phyloP scores from a whole-genome alignment of 2,888 invertebrate species.

The Thymelicus lineola region DNA sequence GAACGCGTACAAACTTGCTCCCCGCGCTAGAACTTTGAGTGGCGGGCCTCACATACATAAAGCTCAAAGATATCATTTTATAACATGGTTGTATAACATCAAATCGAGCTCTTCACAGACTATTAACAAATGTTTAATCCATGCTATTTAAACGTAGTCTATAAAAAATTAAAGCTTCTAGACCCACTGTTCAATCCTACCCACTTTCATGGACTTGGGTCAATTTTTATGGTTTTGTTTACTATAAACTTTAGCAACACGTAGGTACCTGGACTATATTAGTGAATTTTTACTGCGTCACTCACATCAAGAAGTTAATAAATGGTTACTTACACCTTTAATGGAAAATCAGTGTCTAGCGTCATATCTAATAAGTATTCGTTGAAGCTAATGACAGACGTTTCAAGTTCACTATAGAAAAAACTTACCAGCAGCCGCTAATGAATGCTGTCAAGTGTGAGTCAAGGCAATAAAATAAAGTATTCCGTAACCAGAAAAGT shows the following conservation, averaged over 20 bases:
- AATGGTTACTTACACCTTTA: constrained; percentile 20
- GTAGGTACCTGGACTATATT: background rate
- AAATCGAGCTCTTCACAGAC: no score
- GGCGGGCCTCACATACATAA: no score
- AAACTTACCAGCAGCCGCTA: background rate
- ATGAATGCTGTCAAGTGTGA: background rate
- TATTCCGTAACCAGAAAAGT: background rate
- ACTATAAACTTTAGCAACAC: no score
- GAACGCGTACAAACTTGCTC: background rate
- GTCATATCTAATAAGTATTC: constrained; percentile 21
- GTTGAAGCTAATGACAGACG: constrained; percentile 18
- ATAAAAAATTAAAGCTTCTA: no score
- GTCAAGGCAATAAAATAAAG: background rate
- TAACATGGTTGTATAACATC: no score
- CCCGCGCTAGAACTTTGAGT: background rate
- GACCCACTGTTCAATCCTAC: no score
- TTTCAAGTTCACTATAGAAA: constrained; percentile 21
- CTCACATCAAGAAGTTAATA: constrained; percentile 13
- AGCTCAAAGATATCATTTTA: no score
- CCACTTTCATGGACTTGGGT: no score
- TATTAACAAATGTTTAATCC: no score
- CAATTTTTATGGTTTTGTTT: no score
- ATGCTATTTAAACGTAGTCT: no score
- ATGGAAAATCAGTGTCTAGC: constrained; percentile 23
- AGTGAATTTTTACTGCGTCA: constrained; percentile 5